Evolutionary conservation across 2,888 invertebrate species (phyloP), one percentile per base, ranked within the genome.

Genomic region (Chrysodeixis includens): DNA sequence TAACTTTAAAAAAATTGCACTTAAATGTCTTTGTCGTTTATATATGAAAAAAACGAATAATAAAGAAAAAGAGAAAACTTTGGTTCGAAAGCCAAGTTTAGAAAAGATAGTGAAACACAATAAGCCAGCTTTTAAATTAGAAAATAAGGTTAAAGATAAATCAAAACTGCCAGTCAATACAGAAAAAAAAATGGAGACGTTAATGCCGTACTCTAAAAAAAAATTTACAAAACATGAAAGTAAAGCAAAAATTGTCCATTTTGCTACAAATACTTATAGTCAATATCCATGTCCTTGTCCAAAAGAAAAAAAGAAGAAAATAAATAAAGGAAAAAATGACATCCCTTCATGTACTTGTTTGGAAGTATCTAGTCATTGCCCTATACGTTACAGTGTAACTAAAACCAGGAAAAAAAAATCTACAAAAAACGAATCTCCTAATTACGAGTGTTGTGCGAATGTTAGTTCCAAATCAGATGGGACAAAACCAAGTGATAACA

Each of bases 131-230:
- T 6, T 22, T 1, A 53, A 44, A 53, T 16, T 57, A 14, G 56
- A 56, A 20, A 30, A 30, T 2, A 62, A 62, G 10, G 10, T 1
- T 26, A 22, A 32, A 10, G 18, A 46, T 44, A 16, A 16, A 9
- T 18, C 18, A 16, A 49, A 49, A 49, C 18, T 4, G 9, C 16
- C n/a, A 30, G 14, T 14, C 4, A 46, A 26, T 9, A 6, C n/a
- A 22, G 49, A 53, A 53, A 51, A 26, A 7, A 32, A 30, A 53
- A 56, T 76, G 55, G n/a, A 71, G 30, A 76, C 62, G 16, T 55
- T 76, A 18, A 76, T 76, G 76, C 67, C 76, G 22, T 76, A 74
- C 30, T 74, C 74, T 53, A 74, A 71, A 53, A 76, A 54, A 53
- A 76, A 66, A 22, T 71, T 63, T 18, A 66, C 62, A 22, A 60